Percentiles rank a stretch among this genome's conserved stretches.
Evolutionary conservation across 2,797 vertebrate species (phyloP).

Genomic region (Tragopan temminckii): DNA sequence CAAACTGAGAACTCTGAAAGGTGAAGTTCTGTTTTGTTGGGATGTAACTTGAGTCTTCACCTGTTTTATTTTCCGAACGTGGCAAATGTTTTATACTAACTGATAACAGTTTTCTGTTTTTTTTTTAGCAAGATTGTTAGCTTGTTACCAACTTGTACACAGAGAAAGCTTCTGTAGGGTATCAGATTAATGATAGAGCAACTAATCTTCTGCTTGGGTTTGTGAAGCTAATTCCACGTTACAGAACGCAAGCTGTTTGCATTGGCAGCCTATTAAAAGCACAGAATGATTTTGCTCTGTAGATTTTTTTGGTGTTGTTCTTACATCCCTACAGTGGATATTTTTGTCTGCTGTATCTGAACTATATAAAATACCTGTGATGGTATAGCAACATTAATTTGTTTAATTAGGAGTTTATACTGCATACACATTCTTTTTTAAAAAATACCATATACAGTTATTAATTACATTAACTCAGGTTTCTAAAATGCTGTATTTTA

Average conservation of each 20-base stretch:
- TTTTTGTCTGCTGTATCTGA: conserved; percentile 3
- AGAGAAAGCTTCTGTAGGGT: neutral
- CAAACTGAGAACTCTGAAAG: neutral
- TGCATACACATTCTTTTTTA: neutral
- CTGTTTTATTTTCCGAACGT: neutral
- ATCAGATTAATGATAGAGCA: neutral
- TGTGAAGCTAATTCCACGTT: neutral
- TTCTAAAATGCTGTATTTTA: neutral
- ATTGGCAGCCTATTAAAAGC: conserved; percentile 57
- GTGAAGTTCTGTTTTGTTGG: neutral
- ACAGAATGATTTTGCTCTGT: conserved; percentile 5
- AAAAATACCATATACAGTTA: neutral
- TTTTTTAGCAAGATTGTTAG: neutral
- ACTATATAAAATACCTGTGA: neutral
- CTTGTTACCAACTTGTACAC: neutral
- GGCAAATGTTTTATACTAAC: too few relatives aligned
- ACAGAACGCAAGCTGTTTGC: conserved; percentile 31
- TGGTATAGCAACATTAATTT: neutral
- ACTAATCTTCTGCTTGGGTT: neutral
- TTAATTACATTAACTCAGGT: neutral
- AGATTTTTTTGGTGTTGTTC: neutral
- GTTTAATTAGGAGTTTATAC: neutral
- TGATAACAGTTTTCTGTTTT: neutral
- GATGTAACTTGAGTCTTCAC: neutral
- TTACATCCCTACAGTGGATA: neutral